Evolutionary conservation across 2,113 vertebrate genomes (phyloP).

Genomic region (Lampris megalopsis): DNA sequence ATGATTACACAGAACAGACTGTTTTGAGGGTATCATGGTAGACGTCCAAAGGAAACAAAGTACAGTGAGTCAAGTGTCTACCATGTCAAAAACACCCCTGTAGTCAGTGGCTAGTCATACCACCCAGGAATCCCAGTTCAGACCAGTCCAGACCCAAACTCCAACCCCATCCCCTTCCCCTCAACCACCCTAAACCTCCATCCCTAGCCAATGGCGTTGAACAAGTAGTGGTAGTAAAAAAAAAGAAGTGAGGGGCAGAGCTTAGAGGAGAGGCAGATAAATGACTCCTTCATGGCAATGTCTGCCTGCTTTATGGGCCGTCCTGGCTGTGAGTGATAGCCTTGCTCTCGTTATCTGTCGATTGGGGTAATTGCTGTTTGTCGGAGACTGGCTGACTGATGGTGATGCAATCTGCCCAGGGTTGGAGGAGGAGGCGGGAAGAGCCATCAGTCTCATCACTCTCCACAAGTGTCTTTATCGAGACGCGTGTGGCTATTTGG

Average conservation of each 20-base stretch:
- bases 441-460: constrained; percentile 51
- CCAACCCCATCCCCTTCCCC: background rate
- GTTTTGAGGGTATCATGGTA: constrained; percentile 30
- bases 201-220: constrained; percentile 15
- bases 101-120: too few relatives aligned
- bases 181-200: constrained; percentile 5
- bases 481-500: constrained; percentile 29
- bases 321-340: constrained; percentile 78
- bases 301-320: constrained; percentile 74
- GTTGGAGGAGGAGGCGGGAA: constrained; percentile 36
- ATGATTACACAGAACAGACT: constrained; percentile 25
- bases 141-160: background rate
- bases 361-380: constrained; percentile 85
- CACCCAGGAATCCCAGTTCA: background rate
- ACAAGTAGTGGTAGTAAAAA: constrained; percentile 52
- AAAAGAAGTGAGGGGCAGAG: constrained; percentile 18
- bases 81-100: too few relatives aligned
- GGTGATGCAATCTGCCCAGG: constrained; percentile 73
- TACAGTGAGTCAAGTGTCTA: too few relatives aligned
- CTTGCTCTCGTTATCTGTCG: constrained; percentile 79
- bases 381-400: constrained; percentile 78
- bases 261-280: constrained; percentile 64
- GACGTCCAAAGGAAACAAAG: background rate
- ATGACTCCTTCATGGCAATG: constrained; percentile 73
- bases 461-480: constrained; percentile 69